phyloP scores from a whole-genome alignment of 1,140 invertebrate species.

The Hyles euphorbiae region DNA sequence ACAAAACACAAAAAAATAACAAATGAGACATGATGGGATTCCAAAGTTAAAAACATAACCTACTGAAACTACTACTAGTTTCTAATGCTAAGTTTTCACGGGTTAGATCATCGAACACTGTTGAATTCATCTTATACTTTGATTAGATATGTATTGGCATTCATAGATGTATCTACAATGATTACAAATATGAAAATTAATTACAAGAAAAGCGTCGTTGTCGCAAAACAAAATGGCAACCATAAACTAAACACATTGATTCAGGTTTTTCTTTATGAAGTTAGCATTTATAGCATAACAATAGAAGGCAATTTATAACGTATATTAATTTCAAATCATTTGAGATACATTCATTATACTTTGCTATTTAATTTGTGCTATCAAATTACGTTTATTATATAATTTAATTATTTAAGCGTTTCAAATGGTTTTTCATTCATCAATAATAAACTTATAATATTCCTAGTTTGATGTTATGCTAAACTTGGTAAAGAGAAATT shows the following conservation, averaged over 20 bases:
- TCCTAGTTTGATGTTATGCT: too few species aligned
- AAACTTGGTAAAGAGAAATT: too few species aligned
- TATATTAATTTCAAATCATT: too few species aligned
- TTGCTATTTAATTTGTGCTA: too few species aligned
- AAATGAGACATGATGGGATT: conserved; percentile 38
- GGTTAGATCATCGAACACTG: conserved; percentile 51
- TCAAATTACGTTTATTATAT: too few species aligned
- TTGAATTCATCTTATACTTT: conserved; percentile 64
- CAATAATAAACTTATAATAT: too few species aligned
- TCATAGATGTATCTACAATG: conserved; percentile 16
- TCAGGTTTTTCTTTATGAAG: neutral
- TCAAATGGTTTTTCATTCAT: too few species aligned
- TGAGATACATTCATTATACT: too few species aligned
- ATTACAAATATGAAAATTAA: neutral
- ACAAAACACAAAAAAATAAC: conserved; percentile 17
- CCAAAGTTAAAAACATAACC: conserved; percentile 65
- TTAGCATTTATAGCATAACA: neutral
- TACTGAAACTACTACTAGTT: conserved; percentile 55
- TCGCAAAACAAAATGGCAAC: conserved; percentile 18
- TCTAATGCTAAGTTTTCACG: conserved; percentile 56
- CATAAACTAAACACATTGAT: conserved; percentile 4
- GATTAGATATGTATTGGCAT: conserved; percentile 25
- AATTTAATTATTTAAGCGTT: too few species aligned
- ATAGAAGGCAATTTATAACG: neutral
- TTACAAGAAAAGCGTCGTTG: conserved; percentile 11